These are phyloP conservation scores for Scaptomyza parva DNA, from an alignment of 2,888 invertebrate genomes.

Conservation along the genomic window DNA sequence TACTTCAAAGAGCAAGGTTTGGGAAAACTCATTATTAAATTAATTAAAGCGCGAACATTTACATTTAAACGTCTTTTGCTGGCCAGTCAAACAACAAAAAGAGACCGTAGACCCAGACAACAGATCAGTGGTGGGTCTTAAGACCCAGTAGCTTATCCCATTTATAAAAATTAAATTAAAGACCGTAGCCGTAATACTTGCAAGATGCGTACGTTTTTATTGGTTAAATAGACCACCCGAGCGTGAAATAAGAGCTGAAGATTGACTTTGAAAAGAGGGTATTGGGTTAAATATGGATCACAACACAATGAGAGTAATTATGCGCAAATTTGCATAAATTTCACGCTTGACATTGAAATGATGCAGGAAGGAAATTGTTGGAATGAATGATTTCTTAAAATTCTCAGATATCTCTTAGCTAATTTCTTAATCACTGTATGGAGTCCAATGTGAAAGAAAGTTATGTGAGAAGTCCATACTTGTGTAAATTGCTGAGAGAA, in stretches of 20 bases:
- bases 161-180: conserved; percentile 78
- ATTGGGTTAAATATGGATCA: conserved; percentile 17
- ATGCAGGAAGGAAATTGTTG: conserved; percentile 55
- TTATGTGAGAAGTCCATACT: conserved; percentile 15
- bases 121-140: conserved; percentile 57
- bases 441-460: conserved; percentile 19
- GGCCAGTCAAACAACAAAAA: conserved; percentile 35
- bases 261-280: conserved; percentile 31
- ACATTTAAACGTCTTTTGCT: conserved; percentile 79
- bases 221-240: conserved; percentile 70
- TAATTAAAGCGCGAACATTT: conserved; percentile 80
- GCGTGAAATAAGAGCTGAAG: conserved; percentile 59
- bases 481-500: neutral
- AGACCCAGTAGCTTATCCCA: conserved; percentile 61
- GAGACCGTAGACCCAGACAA: conserved; percentile 1
- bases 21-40: conserved; percentile 72
- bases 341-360: conserved; percentile 63
- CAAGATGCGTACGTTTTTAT: conserved; percentile 74
- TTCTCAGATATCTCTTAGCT: conserved; percentile 21
- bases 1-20: conserved; percentile 31
- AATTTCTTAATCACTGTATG: conserved; percentile 56
- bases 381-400: conserved; percentile 15
- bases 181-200: conserved; percentile 56
- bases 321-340: conserved; percentile 79
- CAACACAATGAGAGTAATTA: conserved; percentile 81